These are phyloP conservation scores for Uria aalge DNA, from an alignment of 2,113 vertebrate species.

Conservation along the genomic window DNA sequence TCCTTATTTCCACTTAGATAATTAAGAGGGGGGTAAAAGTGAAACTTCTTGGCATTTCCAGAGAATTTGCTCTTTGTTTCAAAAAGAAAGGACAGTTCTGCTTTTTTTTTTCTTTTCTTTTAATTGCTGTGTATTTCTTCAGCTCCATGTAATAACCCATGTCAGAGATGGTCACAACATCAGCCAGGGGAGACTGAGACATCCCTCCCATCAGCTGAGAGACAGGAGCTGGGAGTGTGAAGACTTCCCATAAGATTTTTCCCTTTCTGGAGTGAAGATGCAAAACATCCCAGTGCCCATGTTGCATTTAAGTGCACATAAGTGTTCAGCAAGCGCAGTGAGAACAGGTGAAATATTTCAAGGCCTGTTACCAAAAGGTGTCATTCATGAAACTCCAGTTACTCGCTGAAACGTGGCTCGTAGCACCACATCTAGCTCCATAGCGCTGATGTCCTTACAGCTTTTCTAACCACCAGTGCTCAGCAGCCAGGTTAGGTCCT, in stretches of 20 bases:
- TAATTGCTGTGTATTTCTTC: not conserved
- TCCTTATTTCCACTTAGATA: not conserved
- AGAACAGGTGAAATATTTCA: not conserved
- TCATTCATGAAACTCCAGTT: not conserved
- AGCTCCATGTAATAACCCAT: accelerated
- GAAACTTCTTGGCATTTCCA: not conserved
- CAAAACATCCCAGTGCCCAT: not conserved
- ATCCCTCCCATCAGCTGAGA: not conserved
- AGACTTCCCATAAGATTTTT: not conserved
- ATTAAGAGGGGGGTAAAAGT: not conserved
- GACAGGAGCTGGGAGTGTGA: not conserved
- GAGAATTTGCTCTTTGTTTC: not conserved
- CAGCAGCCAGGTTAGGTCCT: not conserved
- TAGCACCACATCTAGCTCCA: not conserved
- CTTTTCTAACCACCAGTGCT: not conserved
- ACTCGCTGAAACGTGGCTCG: not conserved
- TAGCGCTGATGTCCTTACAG: no score
- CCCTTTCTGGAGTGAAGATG: not conserved
- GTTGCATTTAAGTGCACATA: accelerated
- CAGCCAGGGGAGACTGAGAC: not conserved
- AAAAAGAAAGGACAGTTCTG: not conserved
- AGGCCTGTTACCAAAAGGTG: not conserved
- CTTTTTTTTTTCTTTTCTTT: not conserved
- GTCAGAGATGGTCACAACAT: not conserved
- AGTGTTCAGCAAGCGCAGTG: not conserved